Percentiles rank a stretch among this genome's conserved stretches.
These are phyloP conservation scores for Zaprionus gabonicus DNA, from an alignment of 1,140 invertebrate genomes.

Conservation along the genomic window DNA sequence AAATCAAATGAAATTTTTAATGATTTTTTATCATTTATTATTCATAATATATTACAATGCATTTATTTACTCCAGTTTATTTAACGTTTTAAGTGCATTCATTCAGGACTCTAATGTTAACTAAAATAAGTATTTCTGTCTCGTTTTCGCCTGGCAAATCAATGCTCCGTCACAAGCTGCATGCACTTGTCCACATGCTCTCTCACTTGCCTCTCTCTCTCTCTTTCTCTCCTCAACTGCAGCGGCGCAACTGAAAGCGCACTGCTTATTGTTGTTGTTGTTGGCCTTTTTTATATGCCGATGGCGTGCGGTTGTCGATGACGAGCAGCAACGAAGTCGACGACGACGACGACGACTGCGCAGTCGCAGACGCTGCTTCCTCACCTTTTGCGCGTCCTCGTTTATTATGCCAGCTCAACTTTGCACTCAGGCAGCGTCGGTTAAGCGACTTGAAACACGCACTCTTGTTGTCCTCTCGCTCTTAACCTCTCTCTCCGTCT, in stretches of 20 bases:
- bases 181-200: conserved; percentile 20
- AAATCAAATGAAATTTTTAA: too few species aligned
- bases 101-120: too few species aligned
- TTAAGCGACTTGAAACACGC: conserved; percentile 81
- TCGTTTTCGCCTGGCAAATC: neutral
- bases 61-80: neutral
- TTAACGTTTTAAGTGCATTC: neutral
- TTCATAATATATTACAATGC: too few species aligned
- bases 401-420: conserved; percentile 71
- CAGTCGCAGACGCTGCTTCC: conserved; percentile 38
- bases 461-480: conserved; percentile 61
- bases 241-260: conserved; percentile 26
- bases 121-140: neutral
- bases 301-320: conserved; percentile 68
- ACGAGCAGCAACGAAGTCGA: conserved; percentile 41
- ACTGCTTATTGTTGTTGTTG: conserved; percentile 34
- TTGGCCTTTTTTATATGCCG: conserved; percentile 65
- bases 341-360: conserved; percentile 54
- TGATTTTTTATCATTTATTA: too few species aligned
- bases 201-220: neutral
- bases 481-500: neutral
- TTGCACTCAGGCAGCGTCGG: conserved; percentile 65
- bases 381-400: conserved; percentile 29
- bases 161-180: neutral
- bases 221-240: neutral